Evolutionary conservation across 2,888 invertebrate genomes (phyloP), one percentile per base, ranked within the genome.

Genomic region (Heteromyza rotundicornis): DNA sequence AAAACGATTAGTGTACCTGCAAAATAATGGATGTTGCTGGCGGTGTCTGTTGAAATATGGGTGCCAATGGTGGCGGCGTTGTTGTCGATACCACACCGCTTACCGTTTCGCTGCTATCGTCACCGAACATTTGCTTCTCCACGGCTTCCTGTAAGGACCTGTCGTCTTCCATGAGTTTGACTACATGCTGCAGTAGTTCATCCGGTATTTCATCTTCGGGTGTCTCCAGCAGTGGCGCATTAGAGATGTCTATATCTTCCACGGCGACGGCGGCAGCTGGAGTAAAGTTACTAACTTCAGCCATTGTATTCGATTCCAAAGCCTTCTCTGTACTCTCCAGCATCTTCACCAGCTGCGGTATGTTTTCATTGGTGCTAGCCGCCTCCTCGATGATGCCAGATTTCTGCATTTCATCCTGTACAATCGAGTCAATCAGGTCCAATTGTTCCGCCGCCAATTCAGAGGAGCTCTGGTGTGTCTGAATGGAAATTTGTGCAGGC

Each of bases 161-260:
- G 53, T 89, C 89, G 61, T 89, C 89, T 36, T 81, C 76, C 10
- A 90, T 90, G 22, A 90, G 82, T 58, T 90, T 88, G 1, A 90
- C 90, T n/a, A 90, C 90, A 81, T 90, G 89, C 84, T 89, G 88
- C 40, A 90, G 79, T 67, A 90, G 85, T 80, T 90, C 90, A 68
- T 90, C 90, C 1, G 90, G 87, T 56, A 90, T 85, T 23, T 87
- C 88, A 77, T 89, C 86, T 67, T 87, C 88, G 71, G 89, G 87
- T n/a, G 88, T 86, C 24, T 77, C 77, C 52, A 82, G 60, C 22
- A 81, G 67, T 2, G 73, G 76, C 12, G 75, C 75, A 65, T 71
- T 76, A 52, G 69, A 65, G 19, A 82, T 77, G 61, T 82, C 80
- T 40, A 82, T 78, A 20, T 70, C 72, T 49, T 76, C 75, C 2